Conservation (phyloP, 2,113 vertebrate species). For the Redunca redunca region DNA sequence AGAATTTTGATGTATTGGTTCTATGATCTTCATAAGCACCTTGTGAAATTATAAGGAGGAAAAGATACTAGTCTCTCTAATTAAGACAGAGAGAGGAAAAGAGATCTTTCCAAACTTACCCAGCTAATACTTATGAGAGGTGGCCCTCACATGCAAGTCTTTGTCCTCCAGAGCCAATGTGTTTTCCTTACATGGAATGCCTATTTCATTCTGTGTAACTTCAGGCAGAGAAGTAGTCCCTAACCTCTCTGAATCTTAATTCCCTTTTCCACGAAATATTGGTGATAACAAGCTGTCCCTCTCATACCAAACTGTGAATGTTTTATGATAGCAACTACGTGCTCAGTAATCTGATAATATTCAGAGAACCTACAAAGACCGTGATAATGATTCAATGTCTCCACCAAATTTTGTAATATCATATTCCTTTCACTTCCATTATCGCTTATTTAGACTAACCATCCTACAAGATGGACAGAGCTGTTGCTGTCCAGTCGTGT, state of each 20-base stretch:
- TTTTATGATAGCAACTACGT: neutral
- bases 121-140: neutral
- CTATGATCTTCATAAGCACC: neutral
- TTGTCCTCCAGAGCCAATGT: neutral
- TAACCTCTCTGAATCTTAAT: neutral
- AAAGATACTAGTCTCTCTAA: neutral
- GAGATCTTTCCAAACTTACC: neutral
- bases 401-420: neutral
- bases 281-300: neutral
- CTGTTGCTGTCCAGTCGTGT: neutral
- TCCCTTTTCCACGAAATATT: neutral
- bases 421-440: neutral
- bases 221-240: neutral
- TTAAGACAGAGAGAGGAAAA: neutral
- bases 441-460: neutral
- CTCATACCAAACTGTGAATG: neutral
- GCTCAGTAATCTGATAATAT: neutral
- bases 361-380: neutral
- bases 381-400: neutral
- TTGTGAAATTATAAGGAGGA: neutral
- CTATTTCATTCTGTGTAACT: neutral
- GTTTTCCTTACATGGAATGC: neutral
- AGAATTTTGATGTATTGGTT: neutral
- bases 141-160: neutral
- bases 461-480: neutral